Evolutionary conservation across 2,888 invertebrate genomes (phyloP), one percentile per base, ranked within the genome.

Genomic region (Drosophila anceps): DNA sequence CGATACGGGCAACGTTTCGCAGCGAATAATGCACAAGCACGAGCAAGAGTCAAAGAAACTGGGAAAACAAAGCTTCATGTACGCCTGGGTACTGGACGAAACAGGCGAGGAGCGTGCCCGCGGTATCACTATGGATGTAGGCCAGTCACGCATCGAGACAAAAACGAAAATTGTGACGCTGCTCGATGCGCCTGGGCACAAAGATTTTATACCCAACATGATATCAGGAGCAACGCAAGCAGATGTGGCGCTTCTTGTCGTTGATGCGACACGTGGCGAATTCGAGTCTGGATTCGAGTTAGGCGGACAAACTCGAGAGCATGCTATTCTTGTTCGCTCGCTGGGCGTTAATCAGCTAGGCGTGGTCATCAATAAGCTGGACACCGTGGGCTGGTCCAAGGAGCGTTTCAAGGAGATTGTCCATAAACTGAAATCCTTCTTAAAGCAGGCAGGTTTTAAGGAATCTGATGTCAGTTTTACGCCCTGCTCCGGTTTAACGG

Each of bases 141-240:
- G 98, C 0, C 95, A 97, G 82, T 97, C 97, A 18, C 96, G 96
- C 81, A 98, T 99, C 94, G 97, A 98, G 93, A 98, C 98, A 0
- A 95, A 95, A 62, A 95, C 95, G 4, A 98, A 98, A 93, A 94
- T 92, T 41, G 92, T 93, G 0, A 96, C 96, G 0, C 93, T 99
- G 51, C 94, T 99, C 66, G 99, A 99, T 94, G 99, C 99, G 33
- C 99, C 99, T 0, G 99, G 99, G 0, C 99, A 99, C 93, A 98
- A 98, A 92, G 99, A 99, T 93, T 99, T 99, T 91, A 99, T 99
- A 91, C 99, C 99, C 2, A 99, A 99, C 90, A 99, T 99, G 99
- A 99, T 99, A 82, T 97, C 97, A 15, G 99, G 99, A 18, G 98
- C 99, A 2, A 97, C 98, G 0, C 99, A 99, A 93, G 99, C 99